These are phyloP conservation scores for Phalanger gymnotis DNA, from an alignment of 2,797 vertebrate genomes.

Conservation along the genomic window DNA sequence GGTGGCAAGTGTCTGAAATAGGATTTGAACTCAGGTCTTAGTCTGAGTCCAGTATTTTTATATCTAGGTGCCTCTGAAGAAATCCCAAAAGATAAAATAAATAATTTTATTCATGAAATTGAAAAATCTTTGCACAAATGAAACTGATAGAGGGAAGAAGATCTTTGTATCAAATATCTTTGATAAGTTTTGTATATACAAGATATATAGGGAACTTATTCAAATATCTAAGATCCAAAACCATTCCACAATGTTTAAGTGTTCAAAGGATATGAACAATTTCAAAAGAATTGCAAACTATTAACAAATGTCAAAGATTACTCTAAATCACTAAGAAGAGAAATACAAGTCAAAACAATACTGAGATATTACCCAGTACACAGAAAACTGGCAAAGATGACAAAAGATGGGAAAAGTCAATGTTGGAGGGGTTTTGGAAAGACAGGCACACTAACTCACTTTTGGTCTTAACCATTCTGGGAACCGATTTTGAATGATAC, in stretches of 20 bases:
- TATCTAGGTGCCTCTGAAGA: background rate
- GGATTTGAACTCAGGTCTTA: background rate
- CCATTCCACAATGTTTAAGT: background rate
- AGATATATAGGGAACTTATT: background rate
- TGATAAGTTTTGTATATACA: background rate
- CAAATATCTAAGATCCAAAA: background rate
- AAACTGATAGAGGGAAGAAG: background rate
- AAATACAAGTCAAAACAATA: background rate
- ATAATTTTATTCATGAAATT: background rate
- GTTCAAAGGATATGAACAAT: background rate
- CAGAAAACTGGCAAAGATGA: background rate
- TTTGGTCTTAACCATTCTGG: background rate
- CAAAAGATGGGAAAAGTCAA: background rate
- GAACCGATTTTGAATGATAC: background rate
- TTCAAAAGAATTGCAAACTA: background rate
- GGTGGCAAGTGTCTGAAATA: background rate
- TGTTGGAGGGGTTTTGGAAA: background rate
- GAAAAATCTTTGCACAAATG: background rate
- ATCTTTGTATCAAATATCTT: background rate
- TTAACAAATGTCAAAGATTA: background rate
- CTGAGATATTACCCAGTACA: background rate
- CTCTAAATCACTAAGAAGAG: background rate
- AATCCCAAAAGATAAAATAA: background rate
- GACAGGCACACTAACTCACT: background rate
- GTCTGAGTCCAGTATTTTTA: background rate